Percentiles rank a stretch among this genome's conserved stretches.
These are phyloP conservation scores for Drosophila cyrtoloma DNA, from an alignment of 2,888 invertebrate species.

Conservation along the genomic window DNA sequence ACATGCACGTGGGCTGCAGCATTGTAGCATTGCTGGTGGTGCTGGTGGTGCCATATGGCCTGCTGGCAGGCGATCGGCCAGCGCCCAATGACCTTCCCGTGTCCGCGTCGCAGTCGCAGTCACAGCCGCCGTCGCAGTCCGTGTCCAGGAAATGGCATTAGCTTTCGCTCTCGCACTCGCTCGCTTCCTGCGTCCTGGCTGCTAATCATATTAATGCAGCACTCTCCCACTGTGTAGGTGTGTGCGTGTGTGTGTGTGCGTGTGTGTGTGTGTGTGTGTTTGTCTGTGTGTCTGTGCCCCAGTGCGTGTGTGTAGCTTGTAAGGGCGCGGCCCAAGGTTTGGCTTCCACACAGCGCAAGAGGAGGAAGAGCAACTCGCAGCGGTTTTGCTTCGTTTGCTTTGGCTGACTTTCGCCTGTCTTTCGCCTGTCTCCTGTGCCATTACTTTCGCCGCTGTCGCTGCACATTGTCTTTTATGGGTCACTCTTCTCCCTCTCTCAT, in stretches of 20 bases:
- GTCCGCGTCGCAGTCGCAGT: constrained; percentile 51
- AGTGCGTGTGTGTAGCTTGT: constrained; percentile 36
- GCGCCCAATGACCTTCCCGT: constrained; percentile 63
- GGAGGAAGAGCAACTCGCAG: constrained; percentile 24
- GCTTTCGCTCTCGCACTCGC: constrained; percentile 25
- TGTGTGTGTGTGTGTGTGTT: constrained; percentile 35
- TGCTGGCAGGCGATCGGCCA: constrained; percentile 51
- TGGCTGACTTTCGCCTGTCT: constrained; percentile 29
- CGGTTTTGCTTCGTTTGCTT: constrained; percentile 37
- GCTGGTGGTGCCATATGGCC: constrained; percentile 62
- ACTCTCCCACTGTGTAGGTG: constrained; percentile 36
- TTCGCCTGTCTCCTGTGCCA: constrained; percentile 20
- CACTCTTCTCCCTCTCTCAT: constrained; percentile 26
- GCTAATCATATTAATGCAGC: constrained; percentile 79
- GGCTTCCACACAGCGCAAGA: constrained; percentile 42
- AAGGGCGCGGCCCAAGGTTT: constrained; percentile 62
- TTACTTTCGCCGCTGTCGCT: constrained; percentile 68
- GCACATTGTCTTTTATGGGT: constrained; percentile 72
- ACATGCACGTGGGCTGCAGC: constrained; percentile 54
- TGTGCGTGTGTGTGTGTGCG: constrained; percentile 15
- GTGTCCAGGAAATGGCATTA: constrained; percentile 72
- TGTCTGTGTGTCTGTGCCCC: constrained; percentile 33
- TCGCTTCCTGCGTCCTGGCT: constrained; percentile 27
- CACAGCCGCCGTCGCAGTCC: neutral
- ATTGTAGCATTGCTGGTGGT: neutral